A percentile compares a stretch with the other conserved stretches of the same genome.
Conservation (phyloP, 2,113 vertebrate species). For the Pelecanus crispus region DNA sequence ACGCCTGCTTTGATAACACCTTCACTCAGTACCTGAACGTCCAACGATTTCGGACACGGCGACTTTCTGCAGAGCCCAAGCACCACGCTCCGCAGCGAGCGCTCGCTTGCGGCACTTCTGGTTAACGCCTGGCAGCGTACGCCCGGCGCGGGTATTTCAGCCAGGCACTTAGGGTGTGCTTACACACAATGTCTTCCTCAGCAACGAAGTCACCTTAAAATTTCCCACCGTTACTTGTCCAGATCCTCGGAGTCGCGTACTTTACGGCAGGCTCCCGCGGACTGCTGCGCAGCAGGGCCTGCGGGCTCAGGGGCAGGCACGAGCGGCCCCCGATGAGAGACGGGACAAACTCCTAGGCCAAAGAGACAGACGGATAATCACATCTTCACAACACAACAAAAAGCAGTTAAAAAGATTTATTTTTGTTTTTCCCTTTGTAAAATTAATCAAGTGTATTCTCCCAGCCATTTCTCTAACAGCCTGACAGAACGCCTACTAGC, state of each 20-base stretch:
- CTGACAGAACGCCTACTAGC: neutral
- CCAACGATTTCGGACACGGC: fast-evolving
- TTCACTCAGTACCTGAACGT: neutral
- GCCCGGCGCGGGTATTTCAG: no score
- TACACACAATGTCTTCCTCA: neutral
- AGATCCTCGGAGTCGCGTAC: no score
- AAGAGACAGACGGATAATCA: neutral
- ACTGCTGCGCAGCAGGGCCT: neutral
- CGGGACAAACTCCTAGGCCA: neutral
- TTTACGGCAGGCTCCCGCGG: neutral
- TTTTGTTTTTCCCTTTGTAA: neutral
- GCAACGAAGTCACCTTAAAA: neutral
- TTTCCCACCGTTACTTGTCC: neutral
- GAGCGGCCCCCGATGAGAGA: fast-evolving
- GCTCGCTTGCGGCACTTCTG: neutral
- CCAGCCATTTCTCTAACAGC: neutral
- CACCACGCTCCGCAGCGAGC: neutral
- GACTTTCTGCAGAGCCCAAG: neutral
- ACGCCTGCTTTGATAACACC: neutral
- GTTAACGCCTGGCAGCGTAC: neutral
- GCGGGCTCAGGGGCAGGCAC: fast-evolving
- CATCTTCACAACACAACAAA: neutral
- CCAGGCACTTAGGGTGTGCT: neutral
- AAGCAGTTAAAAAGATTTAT: neutral
- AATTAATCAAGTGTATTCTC: neutral